Evolutionary conservation across 1,140 invertebrate genomes (phyloP), one percentile per base, ranked within the genome.

Genomic region (Kradibia gibbosae): DNA sequence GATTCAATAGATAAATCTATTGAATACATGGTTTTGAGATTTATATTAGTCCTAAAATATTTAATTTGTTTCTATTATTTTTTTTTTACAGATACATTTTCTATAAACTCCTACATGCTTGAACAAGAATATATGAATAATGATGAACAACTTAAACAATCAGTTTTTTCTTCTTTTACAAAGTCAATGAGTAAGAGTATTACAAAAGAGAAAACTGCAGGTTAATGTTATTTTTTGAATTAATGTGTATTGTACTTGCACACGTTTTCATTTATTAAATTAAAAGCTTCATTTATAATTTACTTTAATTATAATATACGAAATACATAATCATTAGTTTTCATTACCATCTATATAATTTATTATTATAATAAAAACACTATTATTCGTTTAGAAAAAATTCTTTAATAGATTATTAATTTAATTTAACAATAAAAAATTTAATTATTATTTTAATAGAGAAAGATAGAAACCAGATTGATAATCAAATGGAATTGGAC

Each of bases 41-140:
- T 45, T 45, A n/a, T 13, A 45, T 45, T 45, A 8, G 13, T 45
- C 5, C 42, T 45, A 8, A 5, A 45, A 8, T 8, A 45, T 45
- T 45, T 45, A 45, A 45, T 57, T 42, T 31, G 28, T 67, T 57
- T 60, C 28, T 65, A 1, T 5, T 50, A n/a, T 72, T 71, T 48
- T 57, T 67, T 25, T 20, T 55, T 67, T 39, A 0, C 34, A 82
- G 81, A 82, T 79, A 71, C 60, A 4, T 36, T 71, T 55, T 83
- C 82, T 20, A 36, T 79, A 17, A 76, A 83, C 80, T 80, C 82
- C 7, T 80, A 48, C 1, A 72, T 75, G n/a, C 53, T 83, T 20
- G 82, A 83, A 42, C 57, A 83, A 67, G 82, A 83, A 50, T 83
- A 83, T n/a, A 78, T 82, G 70, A 74, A 74, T 22, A 79, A 31